Percentiles rank a stretch among this genome's conserved stretches.
Evolutionary conservation across 2,888 invertebrate genomes (phyloP).

Genomic region (Mythimna impura): DNA sequence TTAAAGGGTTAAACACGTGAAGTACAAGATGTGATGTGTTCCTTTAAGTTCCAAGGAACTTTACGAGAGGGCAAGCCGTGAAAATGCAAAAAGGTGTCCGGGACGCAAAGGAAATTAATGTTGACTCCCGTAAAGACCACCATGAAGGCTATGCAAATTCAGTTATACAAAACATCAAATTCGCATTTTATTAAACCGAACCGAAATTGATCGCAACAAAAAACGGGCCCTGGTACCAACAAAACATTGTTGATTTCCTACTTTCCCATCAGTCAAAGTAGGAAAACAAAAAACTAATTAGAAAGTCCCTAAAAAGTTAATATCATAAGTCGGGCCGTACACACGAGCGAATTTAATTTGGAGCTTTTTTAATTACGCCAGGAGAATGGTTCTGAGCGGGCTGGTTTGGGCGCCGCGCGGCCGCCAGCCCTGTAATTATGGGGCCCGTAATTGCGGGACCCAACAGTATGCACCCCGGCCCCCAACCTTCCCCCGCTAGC

Average conservation of each 20-base stretch:
- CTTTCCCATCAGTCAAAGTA: slow-evolving; percentile 76
- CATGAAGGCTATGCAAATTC: slow-evolving; percentile 29
- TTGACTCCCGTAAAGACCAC: slow-evolving; percentile 26
- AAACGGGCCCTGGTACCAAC: slow-evolving; percentile 29
- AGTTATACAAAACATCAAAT: slow-evolving; percentile 42
- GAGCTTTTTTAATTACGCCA: slow-evolving; percentile 90
- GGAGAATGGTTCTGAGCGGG: slow-evolving; percentile 85
- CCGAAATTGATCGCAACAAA: slow-evolving; percentile 47
- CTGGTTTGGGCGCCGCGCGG: slow-evolving; percentile 88
- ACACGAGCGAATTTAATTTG: slow-evolving; percentile 90
- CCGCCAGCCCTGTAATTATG: slow-evolving; percentile 89
- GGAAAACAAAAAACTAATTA: slow-evolving; percentile 87
- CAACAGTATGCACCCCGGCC: slow-evolving; percentile 78
- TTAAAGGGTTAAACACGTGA: background rate
- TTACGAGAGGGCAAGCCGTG: background rate
- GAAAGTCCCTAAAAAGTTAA: slow-evolving; percentile 89
- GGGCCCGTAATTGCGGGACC: slow-evolving; percentile 88
- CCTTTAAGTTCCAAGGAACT: background rate
- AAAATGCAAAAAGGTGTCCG: slow-evolving; percentile 13
- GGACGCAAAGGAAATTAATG: slow-evolving; percentile 11
- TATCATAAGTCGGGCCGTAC: slow-evolving; percentile 87
- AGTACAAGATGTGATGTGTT: background rate
- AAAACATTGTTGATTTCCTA: slow-evolving; percentile 68
- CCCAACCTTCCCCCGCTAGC: slow-evolving; percentile 73
- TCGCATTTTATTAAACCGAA: slow-evolving; percentile 33